These are phyloP conservation scores for Sphaerophoria taeniata DNA, from an alignment of 2,888 invertebrate species.

Conservation along the genomic window DNA sequence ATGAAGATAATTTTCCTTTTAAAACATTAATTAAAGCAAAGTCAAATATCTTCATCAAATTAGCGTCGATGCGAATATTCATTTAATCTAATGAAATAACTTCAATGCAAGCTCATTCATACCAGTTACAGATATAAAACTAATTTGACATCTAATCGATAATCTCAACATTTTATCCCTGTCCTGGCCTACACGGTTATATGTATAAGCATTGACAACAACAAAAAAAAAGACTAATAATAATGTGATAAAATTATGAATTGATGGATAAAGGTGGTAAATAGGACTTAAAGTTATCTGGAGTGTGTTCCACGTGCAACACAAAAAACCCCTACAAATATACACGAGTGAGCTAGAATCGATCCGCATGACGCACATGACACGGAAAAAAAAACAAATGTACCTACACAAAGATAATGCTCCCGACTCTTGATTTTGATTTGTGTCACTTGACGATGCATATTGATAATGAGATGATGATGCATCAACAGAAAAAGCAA, in stretches of 20 bases:
- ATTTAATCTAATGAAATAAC: neutral
- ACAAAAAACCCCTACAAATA: no score
- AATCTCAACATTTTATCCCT: neutral
- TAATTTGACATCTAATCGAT: slow-evolving; percentile 12
- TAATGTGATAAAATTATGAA: no score
- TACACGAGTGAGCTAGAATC: neutral
- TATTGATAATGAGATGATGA: neutral
- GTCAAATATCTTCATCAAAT: neutral
- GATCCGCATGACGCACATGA: slow-evolving; percentile 4
- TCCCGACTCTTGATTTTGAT: neutral
- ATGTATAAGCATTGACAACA: neutral
- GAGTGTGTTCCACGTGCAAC: no score
- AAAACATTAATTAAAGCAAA: neutral
- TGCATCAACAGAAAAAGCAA: neutral
- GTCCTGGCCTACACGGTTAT: neutral
- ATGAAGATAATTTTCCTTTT: neutral
- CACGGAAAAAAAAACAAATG: neutral
- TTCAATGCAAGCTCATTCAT: neutral
- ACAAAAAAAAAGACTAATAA: no score
- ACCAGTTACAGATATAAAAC: neutral
- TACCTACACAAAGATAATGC: neutral
- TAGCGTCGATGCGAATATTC: neutral
- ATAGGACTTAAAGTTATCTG: no score
- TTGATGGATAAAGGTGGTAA: no score
- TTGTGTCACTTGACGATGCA: slow-evolving; percentile 5